phyloP scores from a whole-genome alignment of 2,797 vertebrate genomes.

The Peromyscus attwateri region DNA sequence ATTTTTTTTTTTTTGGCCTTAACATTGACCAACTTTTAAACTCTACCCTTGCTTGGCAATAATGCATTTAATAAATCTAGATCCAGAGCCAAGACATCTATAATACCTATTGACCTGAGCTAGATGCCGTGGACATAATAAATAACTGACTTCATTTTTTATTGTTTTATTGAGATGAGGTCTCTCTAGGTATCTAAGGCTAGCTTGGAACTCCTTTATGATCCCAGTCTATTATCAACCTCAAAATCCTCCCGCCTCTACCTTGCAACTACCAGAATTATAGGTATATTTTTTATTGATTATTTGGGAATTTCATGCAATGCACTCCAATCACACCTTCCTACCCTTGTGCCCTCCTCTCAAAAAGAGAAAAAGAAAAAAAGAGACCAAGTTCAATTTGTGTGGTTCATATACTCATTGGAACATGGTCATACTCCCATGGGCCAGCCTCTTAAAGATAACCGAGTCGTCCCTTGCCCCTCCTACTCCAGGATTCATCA shows the following conservation, averaged over 20 bases:
- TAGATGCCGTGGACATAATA: not conserved
- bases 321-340: not conserved
- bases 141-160: not conserved
- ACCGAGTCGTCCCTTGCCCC: too few relatives aligned
- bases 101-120: not conserved
- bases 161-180: not conserved
- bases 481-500: not conserved
- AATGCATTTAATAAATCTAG: not conserved
- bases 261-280: not conserved
- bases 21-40: not conserved
- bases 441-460: not conserved
- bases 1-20: constrained; percentile 12
- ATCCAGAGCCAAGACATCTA: not conserved
- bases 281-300: not conserved
- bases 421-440: not conserved
- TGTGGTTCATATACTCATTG: not conserved
- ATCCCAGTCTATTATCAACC: not conserved
- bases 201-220: not conserved
- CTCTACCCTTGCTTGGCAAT: not conserved
- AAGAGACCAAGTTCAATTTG: not conserved
- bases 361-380: not conserved
- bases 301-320: not conserved
- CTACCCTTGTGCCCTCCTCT: not conserved
- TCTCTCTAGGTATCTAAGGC: not conserved
- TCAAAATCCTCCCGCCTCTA: not conserved